Conservation (phyloP, 2,113 vertebrate species). For the Lepisosteus oculatus region DNA sequence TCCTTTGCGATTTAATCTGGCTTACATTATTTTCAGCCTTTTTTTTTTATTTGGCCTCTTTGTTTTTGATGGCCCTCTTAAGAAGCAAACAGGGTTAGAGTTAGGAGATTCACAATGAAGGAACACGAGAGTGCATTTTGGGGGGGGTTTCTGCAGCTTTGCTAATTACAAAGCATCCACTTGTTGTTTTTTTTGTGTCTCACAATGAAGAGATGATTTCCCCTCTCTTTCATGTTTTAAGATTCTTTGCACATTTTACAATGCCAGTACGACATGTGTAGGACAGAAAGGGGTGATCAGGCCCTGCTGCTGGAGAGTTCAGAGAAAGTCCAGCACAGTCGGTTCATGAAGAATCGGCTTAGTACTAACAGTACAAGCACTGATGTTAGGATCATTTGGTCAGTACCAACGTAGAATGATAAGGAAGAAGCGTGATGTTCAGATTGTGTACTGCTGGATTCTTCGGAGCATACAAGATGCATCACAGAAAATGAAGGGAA, state of each 20-base stretch:
- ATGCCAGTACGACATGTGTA: slow-evolving; percentile 52
- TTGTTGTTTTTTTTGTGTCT: neutral
- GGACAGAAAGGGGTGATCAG: slow-evolving; percentile 27
- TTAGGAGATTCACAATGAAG: neutral
- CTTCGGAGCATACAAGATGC: slow-evolving; percentile 26
- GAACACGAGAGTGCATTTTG: neutral
- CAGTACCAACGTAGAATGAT: neutral
- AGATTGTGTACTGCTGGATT: slow-evolving; percentile 18
- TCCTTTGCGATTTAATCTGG: neutral
- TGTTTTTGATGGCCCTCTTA: neutral
- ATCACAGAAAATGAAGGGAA: slow-evolving; percentile 47
- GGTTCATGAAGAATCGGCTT: slow-evolving; percentile 22
- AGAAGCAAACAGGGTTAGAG: neutral
- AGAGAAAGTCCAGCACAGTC: slow-evolving; percentile 25
- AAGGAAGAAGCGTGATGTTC: slow-evolving; percentile 5
- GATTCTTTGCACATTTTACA: slow-evolving; percentile 60
- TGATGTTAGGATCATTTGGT: no score
- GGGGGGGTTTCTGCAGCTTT: neutral
- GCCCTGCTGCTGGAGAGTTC: slow-evolving; percentile 8
- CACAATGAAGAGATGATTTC: slow-evolving; percentile 47
- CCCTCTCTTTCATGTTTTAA: slow-evolving; percentile 34
- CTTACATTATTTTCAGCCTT: neutral
- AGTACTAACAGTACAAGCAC: no score
- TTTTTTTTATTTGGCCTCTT: neutral
- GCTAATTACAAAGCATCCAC: neutral